Evolutionary conservation across 2,888 invertebrate species (phyloP).

Genomic region (Drosophila testacea): DNA sequence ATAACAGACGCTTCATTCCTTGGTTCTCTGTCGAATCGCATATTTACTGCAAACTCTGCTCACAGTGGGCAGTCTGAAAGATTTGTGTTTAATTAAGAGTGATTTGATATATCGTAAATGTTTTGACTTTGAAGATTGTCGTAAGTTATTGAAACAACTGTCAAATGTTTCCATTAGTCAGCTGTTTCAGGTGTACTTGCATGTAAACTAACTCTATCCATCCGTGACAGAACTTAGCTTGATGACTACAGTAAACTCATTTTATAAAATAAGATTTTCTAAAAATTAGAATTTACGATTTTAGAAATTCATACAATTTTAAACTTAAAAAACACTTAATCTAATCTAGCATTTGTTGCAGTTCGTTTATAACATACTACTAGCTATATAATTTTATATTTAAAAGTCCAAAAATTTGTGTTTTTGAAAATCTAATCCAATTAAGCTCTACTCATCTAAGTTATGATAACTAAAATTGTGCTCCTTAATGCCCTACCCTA

Average conservation of each 20-base stretch:
- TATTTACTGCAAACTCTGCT: constrained; percentile 2
- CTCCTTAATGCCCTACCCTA: constrained; percentile 13
- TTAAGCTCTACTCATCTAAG: constrained; percentile 17
- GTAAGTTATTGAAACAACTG: constrained; percentile 18
- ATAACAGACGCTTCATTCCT: constrained; percentile 17
- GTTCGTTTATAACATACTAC: background rate
- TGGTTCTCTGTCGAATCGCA: constrained; percentile 22
- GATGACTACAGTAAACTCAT: too few species aligned
- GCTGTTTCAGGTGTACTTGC: background rate
- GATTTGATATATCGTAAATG: constrained; percentile 19
- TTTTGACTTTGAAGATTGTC: constrained; percentile 1
- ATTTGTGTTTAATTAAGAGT: background rate
- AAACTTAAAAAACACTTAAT: too few species aligned
- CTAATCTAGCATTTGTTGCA: background rate
- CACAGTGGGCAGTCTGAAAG: constrained; percentile 5
- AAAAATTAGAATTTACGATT: too few species aligned
- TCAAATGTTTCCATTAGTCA: constrained; percentile 16
- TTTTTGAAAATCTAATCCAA: background rate
- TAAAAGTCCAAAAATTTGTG: too few species aligned
- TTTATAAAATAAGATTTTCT: too few species aligned
- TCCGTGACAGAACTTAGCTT: too few species aligned
- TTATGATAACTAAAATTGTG: constrained; percentile 1
- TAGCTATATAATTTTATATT: too few species aligned
- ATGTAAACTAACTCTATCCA: too few species aligned
- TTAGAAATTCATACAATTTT: too few species aligned